These are phyloP conservation scores for Zeuzera pyrina DNA, from an alignment of 2,888 invertebrate genomes.

Conservation along the genomic window DNA sequence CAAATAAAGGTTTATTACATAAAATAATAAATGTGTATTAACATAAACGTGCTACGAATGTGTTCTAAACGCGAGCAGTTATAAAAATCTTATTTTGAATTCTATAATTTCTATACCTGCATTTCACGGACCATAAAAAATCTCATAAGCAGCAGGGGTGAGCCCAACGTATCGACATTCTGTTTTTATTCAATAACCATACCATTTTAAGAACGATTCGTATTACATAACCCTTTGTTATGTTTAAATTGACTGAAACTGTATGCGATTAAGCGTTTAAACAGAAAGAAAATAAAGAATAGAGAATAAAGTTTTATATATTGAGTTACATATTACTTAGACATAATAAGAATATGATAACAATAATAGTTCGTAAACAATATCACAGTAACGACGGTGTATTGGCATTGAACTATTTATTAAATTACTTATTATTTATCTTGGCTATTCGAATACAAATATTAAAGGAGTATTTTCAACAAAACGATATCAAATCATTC, in stretches of 20 bases:
- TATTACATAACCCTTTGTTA: conserved; percentile 48
- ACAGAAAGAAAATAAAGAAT: too few species aligned
- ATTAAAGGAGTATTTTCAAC: conserved; percentile 17
- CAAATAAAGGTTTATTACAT: too few species aligned
- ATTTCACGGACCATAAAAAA: conserved; percentile 54
- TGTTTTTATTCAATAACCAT: conserved; percentile 53
- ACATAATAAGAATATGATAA: too few species aligned
- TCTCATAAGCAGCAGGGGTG: conserved; percentile 40
- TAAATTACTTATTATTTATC: too few species aligned
- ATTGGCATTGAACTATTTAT: too few species aligned
- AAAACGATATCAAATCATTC: conserved; percentile 25
- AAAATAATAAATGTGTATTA: too few species aligned
- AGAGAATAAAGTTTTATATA: too few species aligned
- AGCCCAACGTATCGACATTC: conserved; percentile 36
- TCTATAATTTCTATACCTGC: conserved; percentile 38
- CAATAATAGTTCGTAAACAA: too few species aligned
- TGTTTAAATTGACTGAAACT: conserved; percentile 49
- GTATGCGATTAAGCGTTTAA: conserved; percentile 13
- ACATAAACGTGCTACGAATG: too few species aligned
- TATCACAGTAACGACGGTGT: too few species aligned
- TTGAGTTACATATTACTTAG: too few species aligned
- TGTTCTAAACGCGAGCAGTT: conserved; percentile 6
- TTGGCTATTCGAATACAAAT: conserved; percentile 5
- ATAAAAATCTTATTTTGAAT: conserved; percentile 21
- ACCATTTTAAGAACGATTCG: conserved; percentile 38